A percentile compares a stretch with the other conserved stretches of the same genome.
Conservation (phyloP, 1,140 invertebrate genomes). For the Calliphora vicina region DNA sequence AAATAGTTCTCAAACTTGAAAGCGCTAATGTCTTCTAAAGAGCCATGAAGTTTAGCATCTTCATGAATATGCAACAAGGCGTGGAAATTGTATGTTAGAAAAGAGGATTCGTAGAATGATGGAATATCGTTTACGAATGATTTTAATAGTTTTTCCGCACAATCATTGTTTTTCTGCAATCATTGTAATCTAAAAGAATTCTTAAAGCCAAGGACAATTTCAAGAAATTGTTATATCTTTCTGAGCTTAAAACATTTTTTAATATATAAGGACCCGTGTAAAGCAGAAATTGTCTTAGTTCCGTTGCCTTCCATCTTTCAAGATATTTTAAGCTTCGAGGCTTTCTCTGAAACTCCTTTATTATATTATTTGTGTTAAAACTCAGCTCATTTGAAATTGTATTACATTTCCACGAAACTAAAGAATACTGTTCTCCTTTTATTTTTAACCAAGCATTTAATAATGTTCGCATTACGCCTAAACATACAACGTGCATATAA, state of each 20-base stretch:
- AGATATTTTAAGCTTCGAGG: constrained; percentile 42
- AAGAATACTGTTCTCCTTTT: constrained; percentile 37
- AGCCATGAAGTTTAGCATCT: constrained; percentile 41
- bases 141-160: constrained; percentile 37
- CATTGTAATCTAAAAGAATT: constrained; percentile 22
- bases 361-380: constrained; percentile 38
- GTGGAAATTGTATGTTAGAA: constrained; percentile 42
- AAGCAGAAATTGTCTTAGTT: constrained; percentile 43
- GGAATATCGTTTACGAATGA: constrained; percentile 38
- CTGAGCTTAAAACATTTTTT: constrained; percentile 30
- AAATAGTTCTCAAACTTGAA: constrained; percentile 45
- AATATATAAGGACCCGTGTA: constrained; percentile 42
- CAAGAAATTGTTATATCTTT: constrained; percentile 39
- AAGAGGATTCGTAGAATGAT: constrained; percentile 36
- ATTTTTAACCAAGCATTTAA: constrained; percentile 41
- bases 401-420: constrained; percentile 39
- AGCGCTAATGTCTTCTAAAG: constrained; percentile 40
- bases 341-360: constrained; percentile 41
- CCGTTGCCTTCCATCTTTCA: constrained; percentile 45
- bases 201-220: constrained; percentile 35
- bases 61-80: constrained; percentile 42
- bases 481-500: constrained; percentile 44
- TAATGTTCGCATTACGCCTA: constrained; percentile 41
- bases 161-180: constrained; percentile 32
- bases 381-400: constrained; percentile 38